Evolutionary conservation across 2,797 vertebrate genomes (phyloP).

Genomic region (Argya squamiceps): DNA sequence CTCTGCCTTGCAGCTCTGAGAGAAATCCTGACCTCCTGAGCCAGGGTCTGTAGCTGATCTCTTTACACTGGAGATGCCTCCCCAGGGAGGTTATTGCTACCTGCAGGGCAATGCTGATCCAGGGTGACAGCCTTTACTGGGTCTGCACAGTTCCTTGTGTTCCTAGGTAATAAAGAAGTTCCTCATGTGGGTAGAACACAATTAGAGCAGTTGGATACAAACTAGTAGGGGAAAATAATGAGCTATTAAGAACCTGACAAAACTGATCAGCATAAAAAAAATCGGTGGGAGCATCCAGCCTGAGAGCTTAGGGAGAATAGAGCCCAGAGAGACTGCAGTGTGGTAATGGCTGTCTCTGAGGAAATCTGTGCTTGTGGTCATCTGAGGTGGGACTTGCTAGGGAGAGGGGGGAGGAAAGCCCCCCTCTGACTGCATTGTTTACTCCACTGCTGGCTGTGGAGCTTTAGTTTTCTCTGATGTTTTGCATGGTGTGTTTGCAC

Average conservation of each 20-base stretch:
- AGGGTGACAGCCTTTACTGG: not conserved
- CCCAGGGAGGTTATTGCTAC: not conserved
- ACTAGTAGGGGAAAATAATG: not conserved
- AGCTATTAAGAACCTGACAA: not conserved
- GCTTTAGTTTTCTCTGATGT: not conserved
- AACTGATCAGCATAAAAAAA: not conserved
- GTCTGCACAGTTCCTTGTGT: not conserved
- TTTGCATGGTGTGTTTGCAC: constrained; percentile 45
- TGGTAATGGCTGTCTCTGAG: not conserved
- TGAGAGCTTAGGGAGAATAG: not conserved
- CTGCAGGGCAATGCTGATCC: not conserved
- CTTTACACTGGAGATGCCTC: not conserved
- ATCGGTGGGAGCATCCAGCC: not conserved
- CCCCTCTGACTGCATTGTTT: not conserved
- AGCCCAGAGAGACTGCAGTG: not conserved
- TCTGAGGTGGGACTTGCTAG: not conserved
- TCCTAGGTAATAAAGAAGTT: not conserved
- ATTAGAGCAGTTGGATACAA: not conserved
- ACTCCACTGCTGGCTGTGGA: not conserved
- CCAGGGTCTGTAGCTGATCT: not conserved
- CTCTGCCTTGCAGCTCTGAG: not conserved
- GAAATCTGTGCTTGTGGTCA: not conserved
- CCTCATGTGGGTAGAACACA: not conserved
- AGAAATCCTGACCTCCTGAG: not conserved
- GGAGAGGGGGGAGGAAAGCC: not conserved